Conservation (phyloP, 2,797 vertebrate genomes). For the Malurus splendens region DNA sequence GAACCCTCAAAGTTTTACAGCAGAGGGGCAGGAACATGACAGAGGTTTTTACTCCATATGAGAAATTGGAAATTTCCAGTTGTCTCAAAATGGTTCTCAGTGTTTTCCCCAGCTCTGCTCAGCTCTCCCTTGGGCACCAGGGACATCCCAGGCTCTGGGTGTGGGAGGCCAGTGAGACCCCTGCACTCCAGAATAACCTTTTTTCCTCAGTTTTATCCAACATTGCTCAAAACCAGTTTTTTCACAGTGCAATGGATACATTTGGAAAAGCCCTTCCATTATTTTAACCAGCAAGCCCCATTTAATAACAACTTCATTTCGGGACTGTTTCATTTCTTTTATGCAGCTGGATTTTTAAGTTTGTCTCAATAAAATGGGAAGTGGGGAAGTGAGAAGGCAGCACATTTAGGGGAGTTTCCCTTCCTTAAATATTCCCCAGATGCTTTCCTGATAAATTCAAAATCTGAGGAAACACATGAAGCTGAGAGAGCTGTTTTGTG, state of each 20-base stretch:
- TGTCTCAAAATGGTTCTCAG: not conserved
- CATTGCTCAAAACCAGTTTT: not conserved
- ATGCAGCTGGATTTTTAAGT: not conserved
- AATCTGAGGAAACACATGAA: not conserved
- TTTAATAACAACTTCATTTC: not conserved
- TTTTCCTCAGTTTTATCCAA: not conserved
- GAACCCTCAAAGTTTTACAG: not conserved
- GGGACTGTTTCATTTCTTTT: not conserved
- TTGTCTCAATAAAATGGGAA: not conserved
- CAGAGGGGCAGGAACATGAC: not conserved
- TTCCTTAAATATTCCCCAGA: not conserved
- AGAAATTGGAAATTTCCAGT: not conserved
- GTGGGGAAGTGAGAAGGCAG: not conserved
- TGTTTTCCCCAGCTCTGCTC: fast-evolving
- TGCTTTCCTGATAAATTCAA: not conserved
- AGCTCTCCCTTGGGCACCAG: fast-evolving
- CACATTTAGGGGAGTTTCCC: not conserved
- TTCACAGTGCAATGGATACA: not conserved
- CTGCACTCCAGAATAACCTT: not conserved
- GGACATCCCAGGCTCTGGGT: not conserved
- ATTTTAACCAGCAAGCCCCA: not conserved
- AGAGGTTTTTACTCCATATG: not conserved
- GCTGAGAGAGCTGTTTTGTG: not conserved
- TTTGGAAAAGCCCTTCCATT: not conserved
- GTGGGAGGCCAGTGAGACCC: not conserved